These are phyloP conservation scores for Poecilia wingei DNA, from an alignment of 2,797 vertebrate species.

Conservation along the genomic window DNA sequence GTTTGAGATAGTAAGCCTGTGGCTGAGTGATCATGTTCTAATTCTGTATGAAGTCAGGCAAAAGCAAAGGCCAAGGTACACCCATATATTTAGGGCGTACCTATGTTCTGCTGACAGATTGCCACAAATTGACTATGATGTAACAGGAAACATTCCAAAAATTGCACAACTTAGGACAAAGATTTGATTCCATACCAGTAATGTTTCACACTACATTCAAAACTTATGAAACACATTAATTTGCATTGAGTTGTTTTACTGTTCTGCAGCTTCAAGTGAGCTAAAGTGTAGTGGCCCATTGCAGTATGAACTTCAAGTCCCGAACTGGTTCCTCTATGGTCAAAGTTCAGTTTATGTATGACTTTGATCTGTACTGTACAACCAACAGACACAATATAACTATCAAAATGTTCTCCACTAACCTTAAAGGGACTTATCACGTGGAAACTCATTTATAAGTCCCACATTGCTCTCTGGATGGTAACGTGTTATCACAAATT, in stretches of 20 bases:
- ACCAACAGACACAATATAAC: neutral
- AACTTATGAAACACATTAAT: neutral
- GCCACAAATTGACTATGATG: neutral
- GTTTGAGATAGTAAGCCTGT: neutral
- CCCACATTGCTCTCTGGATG: neutral
- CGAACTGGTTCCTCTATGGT: neutral
- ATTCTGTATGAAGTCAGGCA: neutral
- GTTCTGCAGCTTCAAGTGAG: neutral
- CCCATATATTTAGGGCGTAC: neutral
- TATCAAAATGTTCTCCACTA: neutral
- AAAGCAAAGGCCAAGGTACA: conserved; percentile 1
- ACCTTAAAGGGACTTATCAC: neutral
- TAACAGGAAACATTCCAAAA: neutral
- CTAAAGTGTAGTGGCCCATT: neutral
- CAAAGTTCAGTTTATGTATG: neutral
- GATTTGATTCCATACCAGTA: neutral
- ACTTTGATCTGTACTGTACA: neutral
- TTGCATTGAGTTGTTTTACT: neutral
- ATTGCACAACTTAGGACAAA: neutral
- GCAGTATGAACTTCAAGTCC: neutral
- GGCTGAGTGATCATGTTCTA: neutral
- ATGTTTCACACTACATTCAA: neutral
- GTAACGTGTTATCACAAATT: neutral
- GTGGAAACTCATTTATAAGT: neutral
- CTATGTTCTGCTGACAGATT: neutral